Percentiles rank a stretch among this genome's conserved stretches.
Evolutionary conservation across 1,140 invertebrate genomes (phyloP).

Genomic region (Micrasema longulum): DNA sequence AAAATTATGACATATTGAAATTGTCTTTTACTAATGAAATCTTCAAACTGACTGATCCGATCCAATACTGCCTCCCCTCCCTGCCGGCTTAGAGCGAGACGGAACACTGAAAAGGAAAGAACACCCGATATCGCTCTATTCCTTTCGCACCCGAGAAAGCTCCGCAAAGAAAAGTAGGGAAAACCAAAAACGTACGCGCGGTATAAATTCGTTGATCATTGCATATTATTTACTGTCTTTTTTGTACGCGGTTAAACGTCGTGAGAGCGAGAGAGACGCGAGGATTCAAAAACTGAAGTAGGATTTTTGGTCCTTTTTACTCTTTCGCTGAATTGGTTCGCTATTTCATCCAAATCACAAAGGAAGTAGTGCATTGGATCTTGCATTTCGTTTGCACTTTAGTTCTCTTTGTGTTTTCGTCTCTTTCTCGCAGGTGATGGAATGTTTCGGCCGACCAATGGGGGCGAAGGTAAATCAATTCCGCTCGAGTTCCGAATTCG

Average conservation of each 20-base stretch:
- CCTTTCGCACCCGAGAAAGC: neutral
- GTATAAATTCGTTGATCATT: no score
- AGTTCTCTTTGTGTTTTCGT: neutral
- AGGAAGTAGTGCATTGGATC: slow-evolving; percentile 29
- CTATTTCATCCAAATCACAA: slow-evolving; percentile 17
- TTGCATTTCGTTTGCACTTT: neutral
- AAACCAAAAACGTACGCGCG: no score
- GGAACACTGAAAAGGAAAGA: neutral
- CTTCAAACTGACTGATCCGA: slow-evolving; percentile 34
- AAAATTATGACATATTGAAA: slow-evolving; percentile 45
- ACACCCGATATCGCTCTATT: neutral
- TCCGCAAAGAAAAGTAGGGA: no score
- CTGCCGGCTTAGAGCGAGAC: slow-evolving; percentile 13
- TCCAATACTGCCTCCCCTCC: slow-evolving; percentile 21
- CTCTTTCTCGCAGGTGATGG: slow-evolving; percentile 5
- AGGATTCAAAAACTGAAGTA: neutral
- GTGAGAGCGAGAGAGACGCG: neutral
- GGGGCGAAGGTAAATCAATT: slow-evolving; percentile 36
- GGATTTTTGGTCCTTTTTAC: slow-evolving; percentile 13
- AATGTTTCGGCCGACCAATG: slow-evolving; percentile 31
- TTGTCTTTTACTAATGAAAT: slow-evolving; percentile 42
- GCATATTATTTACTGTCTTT: slow-evolving; percentile 5
- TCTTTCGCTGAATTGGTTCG: slow-evolving; percentile 13
- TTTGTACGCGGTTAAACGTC: neutral
- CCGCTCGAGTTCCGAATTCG: neutral